Evolutionary conservation across 2,888 invertebrate species (phyloP).

Genomic region (Chymomyza procnemis): DNA sequence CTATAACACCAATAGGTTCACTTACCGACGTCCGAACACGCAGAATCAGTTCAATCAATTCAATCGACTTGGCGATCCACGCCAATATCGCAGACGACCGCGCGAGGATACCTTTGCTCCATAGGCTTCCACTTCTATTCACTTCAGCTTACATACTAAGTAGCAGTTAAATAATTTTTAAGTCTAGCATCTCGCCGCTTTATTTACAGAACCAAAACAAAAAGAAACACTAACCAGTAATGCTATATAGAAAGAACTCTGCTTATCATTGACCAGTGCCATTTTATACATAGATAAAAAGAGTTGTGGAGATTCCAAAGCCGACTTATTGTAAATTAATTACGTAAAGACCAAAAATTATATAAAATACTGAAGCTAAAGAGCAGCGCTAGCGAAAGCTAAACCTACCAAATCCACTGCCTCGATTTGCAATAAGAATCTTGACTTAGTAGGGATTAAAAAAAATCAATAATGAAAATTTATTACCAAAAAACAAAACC

Average conservation of each 20-base stretch:
- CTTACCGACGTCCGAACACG: slow-evolving; percentile 23
- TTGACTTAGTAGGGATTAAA: slow-evolving; percentile 36
- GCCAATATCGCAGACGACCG: slow-evolving; percentile 46
- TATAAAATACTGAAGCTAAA: slow-evolving; percentile 21
- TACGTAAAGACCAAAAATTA: slow-evolving; percentile 16
- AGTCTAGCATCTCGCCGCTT: slow-evolving; percentile 49
- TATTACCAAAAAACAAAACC: slow-evolving; percentile 34
- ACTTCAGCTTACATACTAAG: slow-evolving; percentile 55
- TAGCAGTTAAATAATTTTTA: slow-evolving; percentile 56
- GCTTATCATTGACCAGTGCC: slow-evolving; percentile 29
- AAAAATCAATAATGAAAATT: slow-evolving; percentile 2
- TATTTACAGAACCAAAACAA: not conserved
- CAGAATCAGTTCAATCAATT: slow-evolving; percentile 26
- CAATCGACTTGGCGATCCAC: slow-evolving; percentile 30
- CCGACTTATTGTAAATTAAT: slow-evolving; percentile 17
- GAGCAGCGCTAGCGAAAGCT: slow-evolving; percentile 3
- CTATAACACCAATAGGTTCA: slow-evolving; percentile 27
- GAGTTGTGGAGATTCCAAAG: not conserved
- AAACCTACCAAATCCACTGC: slow-evolving; percentile 43
- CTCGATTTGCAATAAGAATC: slow-evolving; percentile 34
- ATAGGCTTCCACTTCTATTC: slow-evolving; percentile 38
- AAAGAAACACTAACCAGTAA: slow-evolving; percentile 2
- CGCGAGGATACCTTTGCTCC: slow-evolving; percentile 66
- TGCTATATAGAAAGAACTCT: slow-evolving; percentile 15
- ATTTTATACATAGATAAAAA: slow-evolving; percentile 27